These are phyloP conservation scores for Xylota sylvarum DNA, from an alignment of 2,888 invertebrate species.

Conservation along the genomic window DNA sequence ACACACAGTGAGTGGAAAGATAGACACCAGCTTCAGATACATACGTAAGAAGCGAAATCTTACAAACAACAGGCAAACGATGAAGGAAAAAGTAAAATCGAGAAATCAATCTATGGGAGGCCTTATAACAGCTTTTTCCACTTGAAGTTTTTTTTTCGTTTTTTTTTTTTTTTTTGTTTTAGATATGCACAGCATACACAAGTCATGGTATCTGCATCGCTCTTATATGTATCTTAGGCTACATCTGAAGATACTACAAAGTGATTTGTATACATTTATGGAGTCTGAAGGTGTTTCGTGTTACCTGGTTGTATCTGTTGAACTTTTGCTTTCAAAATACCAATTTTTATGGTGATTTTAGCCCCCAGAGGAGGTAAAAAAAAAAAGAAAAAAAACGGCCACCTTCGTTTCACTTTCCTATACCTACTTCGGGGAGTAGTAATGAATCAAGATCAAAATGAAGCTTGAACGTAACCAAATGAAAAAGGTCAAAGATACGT, in stretches of 20 bases:
- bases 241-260: constrained; percentile 27
- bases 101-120: constrained; percentile 73
- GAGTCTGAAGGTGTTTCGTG: constrained; percentile 49
- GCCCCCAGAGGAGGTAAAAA: background rate
- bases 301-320: constrained; percentile 36
- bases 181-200: constrained; percentile 47
- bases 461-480: constrained; percentile 34
- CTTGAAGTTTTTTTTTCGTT: constrained; percentile 36
- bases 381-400: constrained; percentile 5
- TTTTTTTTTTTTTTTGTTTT: background rate
- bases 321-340: constrained; percentile 61
- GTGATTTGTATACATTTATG: constrained; percentile 56
- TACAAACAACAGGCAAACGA: constrained; percentile 19
- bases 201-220: constrained; percentile 64
- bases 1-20: constrained; percentile 3
- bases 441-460: constrained; percentile 64
- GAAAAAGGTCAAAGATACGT: constrained; percentile 52
- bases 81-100: constrained; percentile 65
- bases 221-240: constrained; percentile 30
- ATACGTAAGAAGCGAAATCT: constrained; percentile 52
- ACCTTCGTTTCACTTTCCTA: constrained; percentile 42
- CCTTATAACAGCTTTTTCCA: constrained; percentile 72
- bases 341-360: constrained; percentile 45
- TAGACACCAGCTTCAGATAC: constrained; percentile 21
- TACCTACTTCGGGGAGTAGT: constrained; percentile 1